Conservation (phyloP, 2,888 invertebrate species). For the Polymixis flavicincta region DNA sequence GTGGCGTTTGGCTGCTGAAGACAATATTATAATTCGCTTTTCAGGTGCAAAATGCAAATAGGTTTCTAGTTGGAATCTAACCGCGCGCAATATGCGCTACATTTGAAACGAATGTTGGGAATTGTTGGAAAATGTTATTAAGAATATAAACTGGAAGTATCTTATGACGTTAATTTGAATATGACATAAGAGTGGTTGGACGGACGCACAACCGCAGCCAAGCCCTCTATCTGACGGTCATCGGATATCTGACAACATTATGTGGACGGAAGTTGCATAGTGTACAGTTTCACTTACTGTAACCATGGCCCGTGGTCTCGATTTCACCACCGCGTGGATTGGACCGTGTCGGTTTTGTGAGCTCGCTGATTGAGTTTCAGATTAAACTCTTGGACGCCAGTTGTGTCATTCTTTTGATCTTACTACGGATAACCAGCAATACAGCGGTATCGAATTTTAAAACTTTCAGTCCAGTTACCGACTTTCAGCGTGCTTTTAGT, state of each 20-base stretch:
- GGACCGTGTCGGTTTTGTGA: slow-evolving; percentile 83
- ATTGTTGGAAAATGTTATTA: slow-evolving; percentile 10
- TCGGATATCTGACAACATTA: slow-evolving; percentile 83
- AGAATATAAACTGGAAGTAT: slow-evolving; percentile 29
- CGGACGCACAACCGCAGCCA: slow-evolving; percentile 81
- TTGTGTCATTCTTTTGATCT: slow-evolving; percentile 71
- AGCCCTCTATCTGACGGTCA: slow-evolving; percentile 74
- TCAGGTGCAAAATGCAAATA: slow-evolving; percentile 41
- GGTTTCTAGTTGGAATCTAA: slow-evolving; percentile 1
- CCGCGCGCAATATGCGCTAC: not conserved
- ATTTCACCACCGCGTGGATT: slow-evolving; percentile 81
- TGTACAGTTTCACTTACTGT: slow-evolving; percentile 87
- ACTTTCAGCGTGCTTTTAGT: slow-evolving; percentile 10
- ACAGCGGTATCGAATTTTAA: slow-evolving; percentile 48
- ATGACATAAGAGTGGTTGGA: slow-evolving; percentile 66
- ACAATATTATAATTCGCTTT: slow-evolving; percentile 37
- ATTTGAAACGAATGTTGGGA: not conserved
- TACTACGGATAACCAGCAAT: slow-evolving; percentile 48
- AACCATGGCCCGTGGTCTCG: slow-evolving; percentile 81
- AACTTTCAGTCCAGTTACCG: slow-evolving; percentile 30
- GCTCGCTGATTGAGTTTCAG: slow-evolving; percentile 86
- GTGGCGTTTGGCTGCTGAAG: slow-evolving; percentile 31
- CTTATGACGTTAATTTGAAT: slow-evolving; percentile 59
- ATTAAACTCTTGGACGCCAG: slow-evolving; percentile 74
- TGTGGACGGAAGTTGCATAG: slow-evolving; percentile 87